Percentiles rank a stretch among this genome's conserved stretches.
These are phyloP conservation scores for Myotis brandtii DNA, from an alignment of 2,113 vertebrate genomes.

Conservation along the genomic window DNA sequence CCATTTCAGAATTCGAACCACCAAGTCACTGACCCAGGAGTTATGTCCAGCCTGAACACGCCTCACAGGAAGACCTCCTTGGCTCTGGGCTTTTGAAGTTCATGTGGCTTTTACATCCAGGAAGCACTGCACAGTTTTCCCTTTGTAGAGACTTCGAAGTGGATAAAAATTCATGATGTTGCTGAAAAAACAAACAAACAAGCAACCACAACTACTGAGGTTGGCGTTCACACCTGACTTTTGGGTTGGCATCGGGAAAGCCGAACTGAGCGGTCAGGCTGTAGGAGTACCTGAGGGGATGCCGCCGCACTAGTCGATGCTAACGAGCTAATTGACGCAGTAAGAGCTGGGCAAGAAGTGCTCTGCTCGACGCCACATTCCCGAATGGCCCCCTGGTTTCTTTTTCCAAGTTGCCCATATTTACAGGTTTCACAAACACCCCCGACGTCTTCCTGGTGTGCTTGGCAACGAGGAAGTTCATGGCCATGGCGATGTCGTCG, in stretches of 20 bases:
- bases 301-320: constrained; percentile 88
- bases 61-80: background rate
- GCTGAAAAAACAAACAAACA: constrained; percentile 5
- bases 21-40: constrained; percentile 43
- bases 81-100: constrained; percentile 48
- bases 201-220: background rate
- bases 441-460: constrained; percentile 89
- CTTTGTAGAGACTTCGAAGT: constrained; percentile 42
- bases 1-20: constrained; percentile 59
- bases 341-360: constrained; percentile 95
- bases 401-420: constrained; percentile 94
- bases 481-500: constrained; percentile 93
- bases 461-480: constrained; percentile 92
- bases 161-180: constrained; percentile 32
- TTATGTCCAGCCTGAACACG: constrained; percentile 7
- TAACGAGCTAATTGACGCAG: constrained; percentile 93
- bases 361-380: constrained; percentile 96
- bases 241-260: constrained; percentile 97
- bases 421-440: constrained; percentile 95
- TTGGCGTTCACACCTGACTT: constrained; percentile 85
- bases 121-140: background rate
- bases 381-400: constrained; percentile 92
- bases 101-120: background rate
- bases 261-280: constrained; percentile 97
- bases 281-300: constrained; percentile 96